A percentile compares a stretch with the other conserved stretches of the same genome.
Conservation (phyloP, 2,888 invertebrate species). For the Meiosimyza decipiens region DNA sequence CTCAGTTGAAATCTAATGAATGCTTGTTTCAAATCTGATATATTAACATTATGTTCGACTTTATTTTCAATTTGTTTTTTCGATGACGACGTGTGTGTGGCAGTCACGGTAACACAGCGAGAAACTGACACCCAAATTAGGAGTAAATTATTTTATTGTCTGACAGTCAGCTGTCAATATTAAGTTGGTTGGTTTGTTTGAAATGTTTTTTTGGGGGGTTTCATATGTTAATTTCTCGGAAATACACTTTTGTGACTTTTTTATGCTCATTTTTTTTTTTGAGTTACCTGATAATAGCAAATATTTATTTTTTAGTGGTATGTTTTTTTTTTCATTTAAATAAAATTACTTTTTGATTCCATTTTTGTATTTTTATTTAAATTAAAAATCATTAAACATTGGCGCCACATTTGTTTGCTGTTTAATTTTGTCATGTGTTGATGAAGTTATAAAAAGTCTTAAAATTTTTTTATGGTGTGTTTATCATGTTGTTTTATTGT, state of each 20-base stretch:
- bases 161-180: conserved; percentile 34
- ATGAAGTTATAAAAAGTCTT: too few species aligned
- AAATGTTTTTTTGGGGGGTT: neutral
- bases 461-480: too few species aligned
- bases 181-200: conserved; percentile 14
- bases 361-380: neutral
- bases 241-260: conserved; percentile 12
- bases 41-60: neutral
- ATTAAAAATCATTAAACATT: conserved; percentile 11
- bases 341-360: neutral
- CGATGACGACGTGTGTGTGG: neutral
- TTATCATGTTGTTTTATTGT: too few species aligned
- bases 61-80: neutral
- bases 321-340: neutral
- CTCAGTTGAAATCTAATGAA: conserved; percentile 24
- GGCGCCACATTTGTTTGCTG: conserved; percentile 3
- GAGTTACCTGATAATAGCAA: conserved; percentile 25
- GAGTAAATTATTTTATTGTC: conserved; percentile 61
- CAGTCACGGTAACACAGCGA: neutral
- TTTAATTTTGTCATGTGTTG: too few species aligned
- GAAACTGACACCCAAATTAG: conserved; percentile 63
- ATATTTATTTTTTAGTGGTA: neutral
- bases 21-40: conserved; percentile 19
- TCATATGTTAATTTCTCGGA: conserved; percentile 23
- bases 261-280: neutral